Conservation (phyloP, 2,797 vertebrate genomes). For the Cryptoprocta ferox region DNA sequence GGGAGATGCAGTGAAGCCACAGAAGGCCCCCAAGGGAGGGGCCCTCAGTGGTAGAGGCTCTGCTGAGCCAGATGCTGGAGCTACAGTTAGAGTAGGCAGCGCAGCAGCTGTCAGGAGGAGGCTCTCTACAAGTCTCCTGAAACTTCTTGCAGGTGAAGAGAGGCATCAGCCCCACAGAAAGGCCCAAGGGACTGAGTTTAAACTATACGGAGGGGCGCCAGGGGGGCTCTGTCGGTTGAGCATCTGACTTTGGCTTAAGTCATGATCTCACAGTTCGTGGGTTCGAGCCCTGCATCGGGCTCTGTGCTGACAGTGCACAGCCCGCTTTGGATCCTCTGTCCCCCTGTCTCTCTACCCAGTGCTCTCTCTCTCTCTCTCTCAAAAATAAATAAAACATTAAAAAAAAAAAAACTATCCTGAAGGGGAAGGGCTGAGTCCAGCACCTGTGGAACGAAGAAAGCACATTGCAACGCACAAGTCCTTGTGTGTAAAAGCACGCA, state of each 20-base stretch:
- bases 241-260: too few species aligned
- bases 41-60: neutral
- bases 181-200: neutral
- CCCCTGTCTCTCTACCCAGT: too few species aligned
- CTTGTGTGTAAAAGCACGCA: neutral
- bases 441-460: neutral
- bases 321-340: too few species aligned
- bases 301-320: too few species aligned
- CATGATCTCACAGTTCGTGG: too few species aligned
- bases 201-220: neutral
- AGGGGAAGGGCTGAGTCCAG: neutral
- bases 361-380: fast-evolving
- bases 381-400: too few species aligned
- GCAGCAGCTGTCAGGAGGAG: fast-evolving
- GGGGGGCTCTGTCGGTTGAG: too few species aligned
- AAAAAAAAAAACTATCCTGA: neutral
- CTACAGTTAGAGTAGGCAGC: neutral
- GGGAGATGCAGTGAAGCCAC: neutral
- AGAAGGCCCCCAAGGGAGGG: neutral
- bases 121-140: neutral
- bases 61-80: neutral
- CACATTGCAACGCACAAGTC: neutral
- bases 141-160: neutral
- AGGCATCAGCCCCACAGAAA: neutral
- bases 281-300: too few species aligned